Evolutionary conservation across 1,140 invertebrate genomes (phyloP).

Genomic region (Eriosoma lanigerum): DNA sequence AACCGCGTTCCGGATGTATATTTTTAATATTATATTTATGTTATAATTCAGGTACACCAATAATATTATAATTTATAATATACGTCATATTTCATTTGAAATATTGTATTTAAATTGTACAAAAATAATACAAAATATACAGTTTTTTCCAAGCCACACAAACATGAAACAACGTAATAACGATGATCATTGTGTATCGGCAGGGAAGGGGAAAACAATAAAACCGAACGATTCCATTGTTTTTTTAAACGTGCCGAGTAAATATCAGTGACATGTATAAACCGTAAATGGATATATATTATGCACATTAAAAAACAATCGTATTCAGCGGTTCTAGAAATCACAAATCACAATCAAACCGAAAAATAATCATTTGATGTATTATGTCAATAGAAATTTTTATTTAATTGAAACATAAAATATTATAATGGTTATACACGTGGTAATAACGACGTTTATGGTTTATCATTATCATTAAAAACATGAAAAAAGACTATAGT

Average conservation of each 20-base stretch:
- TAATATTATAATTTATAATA: too few species aligned
- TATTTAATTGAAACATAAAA: too few species aligned
- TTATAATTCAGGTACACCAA: too few species aligned
- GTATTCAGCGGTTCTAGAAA: not conserved
- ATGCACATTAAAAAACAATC: not conserved
- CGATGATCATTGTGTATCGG: constrained; percentile 23
- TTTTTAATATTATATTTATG: too few species aligned
- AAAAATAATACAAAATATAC: not conserved
- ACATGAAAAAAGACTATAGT: too few species aligned
- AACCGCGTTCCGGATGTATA: too few species aligned
- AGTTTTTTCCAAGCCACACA: not conserved
- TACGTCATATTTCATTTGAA: too few species aligned
- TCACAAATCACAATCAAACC: not conserved
- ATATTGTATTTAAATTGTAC: not conserved
- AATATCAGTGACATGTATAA: not conserved
- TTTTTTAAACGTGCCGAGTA: constrained; percentile 16
- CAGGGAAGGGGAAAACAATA: not conserved
- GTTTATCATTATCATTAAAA: not conserved
- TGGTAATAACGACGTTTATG: not conserved
- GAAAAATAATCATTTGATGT: constrained; percentile 2
- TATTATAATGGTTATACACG: too few species aligned
- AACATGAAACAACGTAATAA: not conserved
- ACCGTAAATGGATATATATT: not conserved
- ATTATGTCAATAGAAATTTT: not conserved
- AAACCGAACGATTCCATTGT: constrained; percentile 32